These are phyloP conservation scores for Tetramorium alpestre DNA, from an alignment of 1,140 invertebrate species.

Conservation along the genomic window DNA sequence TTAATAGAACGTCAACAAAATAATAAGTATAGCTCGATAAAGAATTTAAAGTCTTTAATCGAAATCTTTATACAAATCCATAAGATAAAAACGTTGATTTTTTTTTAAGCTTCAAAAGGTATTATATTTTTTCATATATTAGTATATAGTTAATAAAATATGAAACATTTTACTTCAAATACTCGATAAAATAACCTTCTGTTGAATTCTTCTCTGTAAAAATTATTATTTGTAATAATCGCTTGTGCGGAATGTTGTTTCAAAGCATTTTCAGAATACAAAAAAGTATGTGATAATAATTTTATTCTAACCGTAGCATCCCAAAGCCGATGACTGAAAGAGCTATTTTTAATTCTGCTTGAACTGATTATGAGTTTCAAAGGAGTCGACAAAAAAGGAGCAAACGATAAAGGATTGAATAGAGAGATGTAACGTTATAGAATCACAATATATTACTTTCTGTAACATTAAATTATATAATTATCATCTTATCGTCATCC, in stretches of 20 bases:
- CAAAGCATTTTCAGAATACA: not conserved
- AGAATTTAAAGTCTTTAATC: too few relatives aligned
- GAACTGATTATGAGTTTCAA: not conserved
- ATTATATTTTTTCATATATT: too few relatives aligned
- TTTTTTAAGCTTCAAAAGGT: too few relatives aligned
- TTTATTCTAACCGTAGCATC: too few relatives aligned
- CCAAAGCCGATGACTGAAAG: not conserved
- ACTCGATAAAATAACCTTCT: not conserved
- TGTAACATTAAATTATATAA: constrained; percentile 63
- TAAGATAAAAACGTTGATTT: too few relatives aligned
- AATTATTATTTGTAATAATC: not conserved
- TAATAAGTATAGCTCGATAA: too few relatives aligned
- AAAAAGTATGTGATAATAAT: not conserved
- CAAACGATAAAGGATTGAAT: not conserved
- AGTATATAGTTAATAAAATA: too few relatives aligned
- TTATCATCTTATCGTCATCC: constrained; percentile 62
- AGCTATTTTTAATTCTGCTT: not conserved
- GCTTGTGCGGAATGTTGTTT: not conserved
- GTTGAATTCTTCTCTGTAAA: not conserved
- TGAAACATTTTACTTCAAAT: too few relatives aligned
- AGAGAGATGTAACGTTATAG: constrained; percentile 42
- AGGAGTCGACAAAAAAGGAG: too few relatives aligned
- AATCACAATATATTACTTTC: constrained; percentile 73
- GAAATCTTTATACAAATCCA: too few relatives aligned
- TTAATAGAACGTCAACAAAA: too few relatives aligned